phyloP scores from a whole-genome alignment of 2,888 invertebrate genomes.

The Gnatocerus cornutus region DNA sequence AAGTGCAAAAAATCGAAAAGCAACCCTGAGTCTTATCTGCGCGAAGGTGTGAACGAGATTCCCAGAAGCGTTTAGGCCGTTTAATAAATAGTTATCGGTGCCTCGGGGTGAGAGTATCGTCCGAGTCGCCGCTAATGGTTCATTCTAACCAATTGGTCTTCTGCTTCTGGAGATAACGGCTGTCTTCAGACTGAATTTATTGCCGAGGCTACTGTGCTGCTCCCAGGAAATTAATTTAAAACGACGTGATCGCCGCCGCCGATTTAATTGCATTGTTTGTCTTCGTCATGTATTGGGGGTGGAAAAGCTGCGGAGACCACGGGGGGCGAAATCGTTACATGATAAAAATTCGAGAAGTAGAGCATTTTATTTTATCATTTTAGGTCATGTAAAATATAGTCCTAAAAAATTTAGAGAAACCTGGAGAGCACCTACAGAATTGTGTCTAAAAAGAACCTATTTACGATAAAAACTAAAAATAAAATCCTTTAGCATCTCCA shows the following conservation, averaged over 20 bases:
- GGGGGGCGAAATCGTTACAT: too few species aligned
- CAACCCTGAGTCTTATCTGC: constrained; percentile 17
- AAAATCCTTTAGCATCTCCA: background rate
- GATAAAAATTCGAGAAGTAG: too few species aligned
- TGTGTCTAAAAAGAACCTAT: too few species aligned
- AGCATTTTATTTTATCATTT: too few species aligned
- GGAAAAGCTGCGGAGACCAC: background rate
- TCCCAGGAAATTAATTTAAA: constrained; percentile 35
- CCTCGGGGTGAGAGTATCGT: constrained; percentile 47
- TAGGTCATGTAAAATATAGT: too few species aligned
- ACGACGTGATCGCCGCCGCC: constrained; percentile 46
- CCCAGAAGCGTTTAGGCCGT: constrained; percentile 56
- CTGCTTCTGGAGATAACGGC: constrained; percentile 51
- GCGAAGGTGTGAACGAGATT: constrained; percentile 59
- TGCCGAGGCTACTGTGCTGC: constrained; percentile 57
- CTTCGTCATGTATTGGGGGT: constrained; percentile 36
- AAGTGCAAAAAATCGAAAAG: constrained; percentile 39
- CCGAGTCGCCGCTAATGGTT: constrained; percentile 61
- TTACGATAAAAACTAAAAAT: too few species aligned
- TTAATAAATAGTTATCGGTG: constrained; percentile 57
- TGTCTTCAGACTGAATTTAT: constrained; percentile 59
- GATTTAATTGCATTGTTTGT: constrained; percentile 42
- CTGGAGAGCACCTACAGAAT: too few species aligned
- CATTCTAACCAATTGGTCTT: constrained; percentile 63
- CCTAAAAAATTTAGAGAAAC: too few species aligned